These are phyloP conservation scores for Xerus inauris DNA, from an alignment of 2,113 vertebrate species.

Conservation along the genomic window DNA sequence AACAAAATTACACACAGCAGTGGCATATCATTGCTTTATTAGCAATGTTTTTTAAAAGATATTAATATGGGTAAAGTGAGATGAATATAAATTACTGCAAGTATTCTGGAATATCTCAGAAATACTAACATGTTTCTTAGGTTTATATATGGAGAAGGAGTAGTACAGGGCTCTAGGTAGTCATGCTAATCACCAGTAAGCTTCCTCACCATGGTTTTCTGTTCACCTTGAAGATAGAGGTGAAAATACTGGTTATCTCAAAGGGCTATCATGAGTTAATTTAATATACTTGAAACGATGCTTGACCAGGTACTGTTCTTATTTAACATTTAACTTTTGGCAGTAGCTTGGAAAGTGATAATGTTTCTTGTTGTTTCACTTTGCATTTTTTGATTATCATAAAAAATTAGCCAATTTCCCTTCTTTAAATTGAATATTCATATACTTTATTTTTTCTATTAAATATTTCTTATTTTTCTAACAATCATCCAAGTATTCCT, in stretches of 20 bases:
- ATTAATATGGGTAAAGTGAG: neutral
- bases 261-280: neutral
- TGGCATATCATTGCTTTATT: neutral
- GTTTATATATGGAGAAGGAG: neutral
- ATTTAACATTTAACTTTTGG: neutral
- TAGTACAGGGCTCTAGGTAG: no score
- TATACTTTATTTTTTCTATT: neutral
- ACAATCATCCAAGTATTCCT: neutral
- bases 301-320: neutral
- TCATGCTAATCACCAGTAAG: no score
- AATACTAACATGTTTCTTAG: neutral
- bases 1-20: neutral
- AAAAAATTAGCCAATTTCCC: neutral
- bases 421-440: neutral
- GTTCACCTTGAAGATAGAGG: neutral
- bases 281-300: neutral
- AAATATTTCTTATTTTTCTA: neutral
- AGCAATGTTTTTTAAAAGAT: neutral
- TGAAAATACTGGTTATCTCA: neutral
- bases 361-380: neutral
- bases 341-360: neutral
- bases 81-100: neutral
- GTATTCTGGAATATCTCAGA: neutral
- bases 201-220: neutral
- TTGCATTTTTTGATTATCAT: neutral